phyloP scores from a whole-genome alignment of 1,140 invertebrate genomes.

The Drosophila lacertosa region DNA sequence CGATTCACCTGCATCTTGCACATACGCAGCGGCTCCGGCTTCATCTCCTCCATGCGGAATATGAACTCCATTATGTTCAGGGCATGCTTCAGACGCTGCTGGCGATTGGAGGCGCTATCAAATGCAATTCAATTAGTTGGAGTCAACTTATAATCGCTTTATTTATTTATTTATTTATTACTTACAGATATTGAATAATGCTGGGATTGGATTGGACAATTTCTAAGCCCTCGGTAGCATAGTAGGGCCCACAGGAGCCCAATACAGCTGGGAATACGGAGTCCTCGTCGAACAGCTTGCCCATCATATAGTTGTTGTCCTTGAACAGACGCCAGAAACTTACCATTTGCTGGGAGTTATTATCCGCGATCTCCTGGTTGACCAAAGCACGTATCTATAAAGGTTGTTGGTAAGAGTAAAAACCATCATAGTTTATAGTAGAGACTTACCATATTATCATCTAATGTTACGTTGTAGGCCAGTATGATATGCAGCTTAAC shows the following conservation, averaged over 20 bases:
- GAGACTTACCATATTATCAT: constrained; percentile 75
- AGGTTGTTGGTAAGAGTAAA: background rate
- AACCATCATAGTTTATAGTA: background rate
- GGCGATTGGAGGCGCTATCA: constrained; percentile 65
- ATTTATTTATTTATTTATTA: constrained; percentile 22
- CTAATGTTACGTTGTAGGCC: constrained; percentile 79
- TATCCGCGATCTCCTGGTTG: constrained; percentile 76
- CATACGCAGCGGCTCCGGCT: constrained; percentile 78
- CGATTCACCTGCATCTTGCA: constrained; percentile 77
- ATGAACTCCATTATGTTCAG: constrained; percentile 78
- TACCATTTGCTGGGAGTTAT: constrained; percentile 76
- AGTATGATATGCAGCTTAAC: constrained; percentile 78
- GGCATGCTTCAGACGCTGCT: constrained; percentile 73
- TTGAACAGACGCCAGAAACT: constrained; percentile 79
- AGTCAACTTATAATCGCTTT: background rate
- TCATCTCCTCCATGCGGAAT: constrained; percentile 75
- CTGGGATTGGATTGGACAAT: constrained; percentile 69
- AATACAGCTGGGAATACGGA: constrained; percentile 73
- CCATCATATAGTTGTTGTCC: constrained; percentile 83
- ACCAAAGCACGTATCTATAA: constrained; percentile 69
- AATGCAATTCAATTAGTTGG: background rate
- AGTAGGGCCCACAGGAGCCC: constrained; percentile 77
- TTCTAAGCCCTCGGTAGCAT: constrained; percentile 71
- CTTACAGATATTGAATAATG: constrained; percentile 76
- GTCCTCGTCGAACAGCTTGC: constrained; percentile 80